Percentiles rank a stretch among this genome's conserved stretches.
Conservation (phyloP, 2,888 invertebrate species). For the Rhaphigaster nebulosa region DNA sequence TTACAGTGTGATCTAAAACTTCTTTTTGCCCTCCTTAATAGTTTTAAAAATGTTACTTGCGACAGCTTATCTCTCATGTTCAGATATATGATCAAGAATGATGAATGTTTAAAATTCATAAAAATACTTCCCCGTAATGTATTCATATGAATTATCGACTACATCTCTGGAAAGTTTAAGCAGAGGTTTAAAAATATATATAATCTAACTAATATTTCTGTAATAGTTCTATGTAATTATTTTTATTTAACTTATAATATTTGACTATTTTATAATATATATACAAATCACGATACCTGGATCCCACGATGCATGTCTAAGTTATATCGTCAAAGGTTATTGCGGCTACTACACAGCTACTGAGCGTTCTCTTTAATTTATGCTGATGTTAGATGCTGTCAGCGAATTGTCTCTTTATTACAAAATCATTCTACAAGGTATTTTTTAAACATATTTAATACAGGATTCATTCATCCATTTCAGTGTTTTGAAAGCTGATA, state of each 20-base stretch:
- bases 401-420: slow-evolving; percentile 25
- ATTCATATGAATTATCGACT: no score
- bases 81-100: no score
- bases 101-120: no score
- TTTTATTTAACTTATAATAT: neutral
- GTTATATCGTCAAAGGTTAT: neutral
- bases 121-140: no score
- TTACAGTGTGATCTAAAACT: no score
- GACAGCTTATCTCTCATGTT: no score
- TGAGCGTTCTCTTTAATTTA: slow-evolving; percentile 41
- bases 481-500: neutral
- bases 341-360: neutral
- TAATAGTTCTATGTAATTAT: neutral
- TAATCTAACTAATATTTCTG: neutral
- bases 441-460: neutral
- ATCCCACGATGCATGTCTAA: neutral
- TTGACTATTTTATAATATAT: neutral
- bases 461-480: neutral
- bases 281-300: neutral
- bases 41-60: no score
- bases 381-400: slow-evolving; percentile 1
- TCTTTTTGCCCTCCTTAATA: no score
- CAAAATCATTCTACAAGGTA: neutral
- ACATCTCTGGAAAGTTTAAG: no score
- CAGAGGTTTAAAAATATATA: neutral